Evolutionary conservation across 2,888 invertebrate genomes (phyloP).

Genomic region (Oligia fasciuncula): DNA sequence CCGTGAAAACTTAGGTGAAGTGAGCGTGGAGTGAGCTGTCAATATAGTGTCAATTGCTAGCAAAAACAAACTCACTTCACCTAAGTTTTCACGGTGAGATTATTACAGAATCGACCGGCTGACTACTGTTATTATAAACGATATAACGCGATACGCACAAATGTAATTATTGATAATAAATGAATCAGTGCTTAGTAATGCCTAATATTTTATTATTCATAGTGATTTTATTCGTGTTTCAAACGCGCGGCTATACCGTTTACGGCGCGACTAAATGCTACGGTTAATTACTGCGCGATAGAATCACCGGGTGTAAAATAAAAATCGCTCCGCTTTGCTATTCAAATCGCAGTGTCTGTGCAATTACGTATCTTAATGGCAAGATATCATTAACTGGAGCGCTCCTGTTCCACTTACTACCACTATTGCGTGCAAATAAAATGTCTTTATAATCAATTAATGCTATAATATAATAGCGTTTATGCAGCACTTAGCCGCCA

Average conservation of each 20-base stretch:
- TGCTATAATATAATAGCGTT: conserved; percentile 60
- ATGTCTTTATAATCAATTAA: conserved; percentile 70
- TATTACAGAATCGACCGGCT: no score
- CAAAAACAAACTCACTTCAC: no score
- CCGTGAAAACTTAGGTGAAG: no score
- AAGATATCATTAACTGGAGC: conserved; percentile 62
- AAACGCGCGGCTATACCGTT: conserved; percentile 75
- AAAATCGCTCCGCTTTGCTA: conserved; percentile 85
- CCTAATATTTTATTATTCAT: conserved; percentile 75
- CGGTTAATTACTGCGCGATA: conserved; percentile 84
- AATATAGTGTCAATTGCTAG: no score
- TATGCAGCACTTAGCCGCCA: conserved; percentile 44
- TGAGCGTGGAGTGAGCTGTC: no score
- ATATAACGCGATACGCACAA: conserved; percentile 46
- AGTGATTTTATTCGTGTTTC: conserved; percentile 73
- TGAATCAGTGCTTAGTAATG: conserved; percentile 69
- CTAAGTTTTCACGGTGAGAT: no score
- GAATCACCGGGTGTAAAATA: conserved; percentile 84
- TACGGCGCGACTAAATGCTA: conserved; percentile 85
- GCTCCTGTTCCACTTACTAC: conserved; percentile 52
- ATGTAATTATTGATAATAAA: conserved; percentile 71
- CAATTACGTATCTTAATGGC: conserved; percentile 79
- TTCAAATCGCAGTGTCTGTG: conserved; percentile 82
- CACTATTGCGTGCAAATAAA: conserved; percentile 66
- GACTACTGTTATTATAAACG: conserved; percentile 55